Evolutionary conservation across 37 sponge, comb jelly and placozoan genomes (phyloP).

Genomic region (Chondrosia reniformis): DNA sequence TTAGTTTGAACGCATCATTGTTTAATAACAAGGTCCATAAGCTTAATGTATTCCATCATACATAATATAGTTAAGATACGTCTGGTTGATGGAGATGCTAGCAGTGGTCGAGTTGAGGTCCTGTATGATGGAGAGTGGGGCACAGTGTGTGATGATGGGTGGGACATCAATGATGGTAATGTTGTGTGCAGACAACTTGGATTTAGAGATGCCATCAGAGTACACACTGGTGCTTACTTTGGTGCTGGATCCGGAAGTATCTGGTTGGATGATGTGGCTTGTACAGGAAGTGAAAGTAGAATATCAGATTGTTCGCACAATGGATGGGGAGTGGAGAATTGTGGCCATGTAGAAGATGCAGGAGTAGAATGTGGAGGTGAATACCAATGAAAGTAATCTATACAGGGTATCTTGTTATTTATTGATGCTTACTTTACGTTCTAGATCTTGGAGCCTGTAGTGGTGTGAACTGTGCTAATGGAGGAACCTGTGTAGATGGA

Average conservation of each 20-base stretch:
- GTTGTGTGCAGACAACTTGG: conserved; percentile 38
- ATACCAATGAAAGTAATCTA: background rate
- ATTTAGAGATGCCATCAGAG: background rate
- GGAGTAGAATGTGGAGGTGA: conserved; percentile 17
- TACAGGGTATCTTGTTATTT: no score
- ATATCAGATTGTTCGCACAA: conserved; percentile 17
- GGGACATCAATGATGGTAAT: conserved; percentile 3
- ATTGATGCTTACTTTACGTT: no score
- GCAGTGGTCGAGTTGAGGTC: conserved; percentile 24
- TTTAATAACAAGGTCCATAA: no score
- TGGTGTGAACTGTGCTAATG: no score
- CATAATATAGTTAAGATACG: no score
- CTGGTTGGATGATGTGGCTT: conserved; percentile 35
- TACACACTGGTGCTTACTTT: background rate
- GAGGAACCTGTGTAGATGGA: no score
- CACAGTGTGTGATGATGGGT: conserved; percentile 32
- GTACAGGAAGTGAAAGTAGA: conserved; percentile 29
- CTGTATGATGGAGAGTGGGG: conserved; percentile 21
- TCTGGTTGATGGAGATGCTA: background rate
- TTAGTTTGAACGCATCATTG: background rate
- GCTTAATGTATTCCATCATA: no score
- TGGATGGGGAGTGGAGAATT: conserved; percentile 1
- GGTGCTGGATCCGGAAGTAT: conserved; percentile 23
- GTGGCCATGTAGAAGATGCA: conserved; percentile 1
- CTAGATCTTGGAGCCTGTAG: no score